Evolutionary conservation across 2,888 invertebrate genomes (phyloP).

Genomic region (Monoplex corrugatus): DNA sequence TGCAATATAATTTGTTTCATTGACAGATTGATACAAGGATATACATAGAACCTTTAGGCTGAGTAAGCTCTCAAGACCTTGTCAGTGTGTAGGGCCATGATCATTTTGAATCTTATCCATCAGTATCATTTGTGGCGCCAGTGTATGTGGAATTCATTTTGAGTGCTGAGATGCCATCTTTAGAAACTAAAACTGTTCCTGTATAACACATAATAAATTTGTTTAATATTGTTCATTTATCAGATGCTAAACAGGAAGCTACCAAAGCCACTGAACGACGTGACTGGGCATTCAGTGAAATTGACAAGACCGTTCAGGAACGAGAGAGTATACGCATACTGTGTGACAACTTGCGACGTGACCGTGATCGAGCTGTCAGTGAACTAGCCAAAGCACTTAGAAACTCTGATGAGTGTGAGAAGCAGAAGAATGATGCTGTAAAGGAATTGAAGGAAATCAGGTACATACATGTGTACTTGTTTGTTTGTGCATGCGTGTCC

Average conservation of each 20-base stretch:
- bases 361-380: constrained; percentile 96
- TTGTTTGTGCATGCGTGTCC: background rate
- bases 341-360: constrained; percentile 95
- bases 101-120: no score
- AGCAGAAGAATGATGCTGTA: constrained; percentile 91
- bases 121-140: no score
- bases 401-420: constrained; percentile 95
- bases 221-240: constrained; percentile 21
- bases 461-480: constrained; percentile 58
- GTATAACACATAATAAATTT: no score
- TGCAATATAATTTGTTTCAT: no score
- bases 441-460: constrained; percentile 90
- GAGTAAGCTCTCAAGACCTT: no score
- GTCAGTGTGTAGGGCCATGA: no score
- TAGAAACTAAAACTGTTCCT: no score
- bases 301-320: constrained; percentile 97
- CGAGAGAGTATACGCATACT: constrained; percentile 96
- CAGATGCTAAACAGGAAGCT: constrained; percentile 84
- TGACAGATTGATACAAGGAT: no score
- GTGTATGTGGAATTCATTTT: no score
- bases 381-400: constrained; percentile 95
- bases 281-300: constrained; percentile 98
- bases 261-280: constrained; percentile 91
- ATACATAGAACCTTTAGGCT: no score
- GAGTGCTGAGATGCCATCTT: no score